phyloP scores from a whole-genome alignment of 2,888 invertebrate species.

The Scaeva pyrastri region DNA sequence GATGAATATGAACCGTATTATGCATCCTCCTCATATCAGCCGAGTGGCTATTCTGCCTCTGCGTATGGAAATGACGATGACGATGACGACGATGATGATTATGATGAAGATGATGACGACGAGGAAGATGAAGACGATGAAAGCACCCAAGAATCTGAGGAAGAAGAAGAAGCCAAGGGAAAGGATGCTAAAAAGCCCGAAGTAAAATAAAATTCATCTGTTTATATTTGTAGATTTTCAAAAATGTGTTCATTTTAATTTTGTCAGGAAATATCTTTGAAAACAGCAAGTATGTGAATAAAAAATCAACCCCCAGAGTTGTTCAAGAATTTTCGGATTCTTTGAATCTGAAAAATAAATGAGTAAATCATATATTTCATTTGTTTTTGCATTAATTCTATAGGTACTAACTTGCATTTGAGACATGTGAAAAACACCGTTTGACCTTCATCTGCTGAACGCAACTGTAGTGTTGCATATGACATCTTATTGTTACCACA shows the following conservation, averaged over 20 bases:
- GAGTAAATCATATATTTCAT: neutral
- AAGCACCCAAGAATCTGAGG: conserved; percentile 77
- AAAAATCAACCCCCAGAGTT: conserved; percentile 15
- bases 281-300: conserved; percentile 22
- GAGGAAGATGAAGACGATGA: conserved; percentile 78
- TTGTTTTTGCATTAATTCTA: neutral
- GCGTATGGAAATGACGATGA: conserved; percentile 81
- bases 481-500: conserved; percentile 97
- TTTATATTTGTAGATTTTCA: neutral
- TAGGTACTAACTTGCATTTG: conserved; percentile 87
- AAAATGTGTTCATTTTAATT: neutral
- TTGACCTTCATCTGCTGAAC: conserved; percentile 99
- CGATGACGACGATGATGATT: conserved; percentile 85
- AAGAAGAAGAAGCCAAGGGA: conserved; percentile 63
- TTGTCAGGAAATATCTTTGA: neutral
- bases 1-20: conserved; percentile 85
- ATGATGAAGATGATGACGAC: conserved; percentile 80
- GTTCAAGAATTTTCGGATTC: conserved; percentile 82
- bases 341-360: conserved; percentile 79
- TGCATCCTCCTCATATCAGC: conserved; percentile 78
- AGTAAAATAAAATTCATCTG: conserved; percentile 28
- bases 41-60: conserved; percentile 77
- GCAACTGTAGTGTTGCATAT: conserved; percentile 96
- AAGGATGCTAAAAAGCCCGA: conserved; percentile 34
- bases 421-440: conserved; percentile 99